phyloP scores from a whole-genome alignment of 1,140 invertebrate species.

The Drosophila gunungcola region DNA sequence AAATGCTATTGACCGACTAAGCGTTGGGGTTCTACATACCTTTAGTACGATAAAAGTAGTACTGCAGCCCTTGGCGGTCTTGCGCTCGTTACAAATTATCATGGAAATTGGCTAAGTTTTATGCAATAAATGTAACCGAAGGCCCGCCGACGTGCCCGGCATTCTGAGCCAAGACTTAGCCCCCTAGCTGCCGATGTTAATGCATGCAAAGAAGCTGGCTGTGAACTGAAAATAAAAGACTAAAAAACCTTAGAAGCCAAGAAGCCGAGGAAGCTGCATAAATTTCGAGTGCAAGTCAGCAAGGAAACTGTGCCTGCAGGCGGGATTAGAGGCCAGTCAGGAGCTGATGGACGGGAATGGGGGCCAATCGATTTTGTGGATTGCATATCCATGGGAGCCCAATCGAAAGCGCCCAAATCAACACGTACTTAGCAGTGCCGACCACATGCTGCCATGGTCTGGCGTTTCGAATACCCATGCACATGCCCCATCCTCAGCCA shows the following conservation, averaged over 20 bases:
- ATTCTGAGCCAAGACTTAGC: constrained; percentile 48
- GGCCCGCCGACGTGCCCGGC: constrained; percentile 67
- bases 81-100: constrained; percentile 63
- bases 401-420: constrained; percentile 73
- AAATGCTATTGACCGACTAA: constrained; percentile 71
- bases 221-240: too few species aligned
- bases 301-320: constrained; percentile 52
- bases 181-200: constrained; percentile 47
- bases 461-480: not conserved
- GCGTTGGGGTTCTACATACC: constrained; percentile 9
- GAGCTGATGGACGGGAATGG: constrained; percentile 41
- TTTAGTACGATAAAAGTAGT: constrained; percentile 1
- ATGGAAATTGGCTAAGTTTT: constrained; percentile 74
- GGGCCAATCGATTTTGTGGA: constrained; percentile 40
- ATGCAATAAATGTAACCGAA: constrained; percentile 80
- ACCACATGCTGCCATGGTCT: constrained; percentile 43
- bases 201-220: constrained; percentile 53
- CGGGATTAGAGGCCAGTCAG: constrained; percentile 59
- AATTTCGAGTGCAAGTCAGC: constrained; percentile 48
- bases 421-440: constrained; percentile 76
- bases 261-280: constrained; percentile 62
- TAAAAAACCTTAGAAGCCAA: constrained; percentile 26
- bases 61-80: constrained; percentile 26
- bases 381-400: constrained; percentile 46
- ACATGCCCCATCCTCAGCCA: not conserved